These are phyloP conservation scores for Aspidapion aeneum DNA, from an alignment of 2,888 invertebrate genomes.

Conservation along the genomic window DNA sequence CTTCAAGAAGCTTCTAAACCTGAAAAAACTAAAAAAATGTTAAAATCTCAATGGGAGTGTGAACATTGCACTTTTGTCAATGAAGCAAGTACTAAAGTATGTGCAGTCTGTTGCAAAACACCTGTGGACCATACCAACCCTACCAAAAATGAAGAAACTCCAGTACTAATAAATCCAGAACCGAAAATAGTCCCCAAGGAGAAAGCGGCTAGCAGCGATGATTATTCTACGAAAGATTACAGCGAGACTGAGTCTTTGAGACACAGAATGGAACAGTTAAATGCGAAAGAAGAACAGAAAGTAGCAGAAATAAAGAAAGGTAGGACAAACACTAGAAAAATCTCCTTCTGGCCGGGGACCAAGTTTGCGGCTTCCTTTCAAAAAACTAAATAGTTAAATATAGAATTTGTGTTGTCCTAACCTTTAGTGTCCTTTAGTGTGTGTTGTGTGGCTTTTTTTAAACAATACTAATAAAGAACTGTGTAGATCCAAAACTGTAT, in stretches of 20 bases:
- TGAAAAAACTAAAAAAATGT: conserved; percentile 40
- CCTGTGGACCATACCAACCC: conserved; percentile 37
- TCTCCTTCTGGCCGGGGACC: conserved; percentile 71
- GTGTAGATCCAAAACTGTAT: neutral
- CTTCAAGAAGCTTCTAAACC: conserved; percentile 41
- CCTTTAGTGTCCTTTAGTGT: conserved; percentile 13
- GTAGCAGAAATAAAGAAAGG: conserved; percentile 51
- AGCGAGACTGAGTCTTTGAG: conserved; percentile 47
- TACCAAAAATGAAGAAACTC: neutral
- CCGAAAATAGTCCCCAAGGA: conserved; percentile 12
- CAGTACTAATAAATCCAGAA: neutral
- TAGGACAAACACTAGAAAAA: conserved; percentile 69
- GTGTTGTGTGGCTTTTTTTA: conserved; percentile 31
- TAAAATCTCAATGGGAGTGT: conserved; percentile 73
- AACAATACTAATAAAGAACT: neutral
- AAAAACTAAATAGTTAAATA: conserved; percentile 29
- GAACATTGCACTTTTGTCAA: conserved; percentile 90
- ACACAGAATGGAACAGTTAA: conserved; percentile 41
- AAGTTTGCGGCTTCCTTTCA: conserved; percentile 50
- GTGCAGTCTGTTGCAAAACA: conserved; percentile 85
- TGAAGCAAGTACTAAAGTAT: conserved; percentile 72
- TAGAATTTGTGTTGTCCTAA: conserved; percentile 16
- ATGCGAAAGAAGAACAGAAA: conserved; percentile 25
- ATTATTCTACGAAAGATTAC: conserved; percentile 42
- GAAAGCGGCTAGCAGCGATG: conserved; percentile 36